Base-by-base conservation (phyloP, 2,888 invertebrate genomes). In the Serrognathus titanus region DNA sequence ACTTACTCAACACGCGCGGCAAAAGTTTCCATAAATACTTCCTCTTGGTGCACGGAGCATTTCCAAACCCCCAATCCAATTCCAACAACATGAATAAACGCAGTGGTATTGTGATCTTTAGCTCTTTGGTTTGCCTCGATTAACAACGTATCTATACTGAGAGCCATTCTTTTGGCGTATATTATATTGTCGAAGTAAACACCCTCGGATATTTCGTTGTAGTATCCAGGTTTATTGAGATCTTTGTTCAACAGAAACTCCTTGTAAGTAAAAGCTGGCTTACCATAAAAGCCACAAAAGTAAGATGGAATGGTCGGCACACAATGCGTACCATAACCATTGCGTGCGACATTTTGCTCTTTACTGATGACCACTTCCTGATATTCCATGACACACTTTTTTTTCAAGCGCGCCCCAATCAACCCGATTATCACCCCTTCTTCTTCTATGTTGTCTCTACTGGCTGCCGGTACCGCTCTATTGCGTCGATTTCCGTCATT, bases 361-460 rank as follows among this genome's bases (percentile, higher is more conserved):
- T 48, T 51, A 11, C 48, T 52, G 10, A 51, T 49, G 1, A 86
- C 64, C 7, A 85, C 78, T 46, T 86, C 86, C 62, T 85, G 84
- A 66, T 79, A 84, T 54, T 86, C 86, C 85, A 86, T 85, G 1
- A 81, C 77, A 13, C 74, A 71, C 2, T 71, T 67, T 12, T 82
- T 81, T 60, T 80, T 74, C 60, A 86, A 80, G 38, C 85, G 74
- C 0, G 83, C 75, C 0, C 83, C 83, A 47, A 84, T 79, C 46
- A 80, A 63, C 41, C 83, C 83, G 75, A 80, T 73, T 43, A 81
- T 77, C 16, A 81, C 71, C 16, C 80, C 80, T 47, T 75, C 74
- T 1, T 75, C 69, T 61, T 78, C 74, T 37, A 80, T 68, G 11
- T 71, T 70, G 12, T 73, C 68, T 37, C 78, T 78, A 48, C 82